phyloP scores from a whole-genome alignment of 35 echinoderm and acorn worm species.

The Apostichopus parvimensis region DNA sequence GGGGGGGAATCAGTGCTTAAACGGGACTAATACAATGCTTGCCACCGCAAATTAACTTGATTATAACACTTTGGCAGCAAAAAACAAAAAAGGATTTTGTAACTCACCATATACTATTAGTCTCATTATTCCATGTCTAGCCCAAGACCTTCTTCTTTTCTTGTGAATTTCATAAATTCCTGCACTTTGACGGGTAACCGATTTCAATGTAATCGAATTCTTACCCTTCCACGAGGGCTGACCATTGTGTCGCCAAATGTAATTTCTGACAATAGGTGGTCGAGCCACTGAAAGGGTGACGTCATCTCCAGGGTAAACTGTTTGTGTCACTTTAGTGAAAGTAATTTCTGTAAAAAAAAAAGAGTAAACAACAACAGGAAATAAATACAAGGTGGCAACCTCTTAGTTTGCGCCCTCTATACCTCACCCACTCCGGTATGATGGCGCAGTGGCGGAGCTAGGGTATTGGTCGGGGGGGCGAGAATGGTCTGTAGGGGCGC shows the following conservation, averaged over 20 bases:
- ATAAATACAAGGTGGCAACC: too few species aligned
- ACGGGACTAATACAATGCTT: too few species aligned
- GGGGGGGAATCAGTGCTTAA: too few species aligned
- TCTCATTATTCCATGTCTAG: not conserved
- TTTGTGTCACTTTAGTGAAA: not conserved
- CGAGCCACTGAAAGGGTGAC: not conserved
- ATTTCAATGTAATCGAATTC: not conserved
- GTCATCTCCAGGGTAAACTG: not conserved
- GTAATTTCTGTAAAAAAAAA: not conserved
- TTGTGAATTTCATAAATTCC: not conserved
- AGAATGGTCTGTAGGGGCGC: too few species aligned
- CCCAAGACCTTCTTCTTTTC: not conserved
- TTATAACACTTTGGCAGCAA: too few species aligned
- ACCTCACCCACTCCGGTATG: too few species aligned
- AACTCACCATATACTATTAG: not conserved
- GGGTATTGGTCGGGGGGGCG: too few species aligned
- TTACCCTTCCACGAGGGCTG: not conserved
- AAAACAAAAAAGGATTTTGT: not conserved
- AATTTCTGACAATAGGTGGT: not conserved
- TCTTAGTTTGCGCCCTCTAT: too few species aligned
- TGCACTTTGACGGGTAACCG: not conserved
- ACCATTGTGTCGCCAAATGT: not conserved
- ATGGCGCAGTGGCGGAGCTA: too few species aligned
- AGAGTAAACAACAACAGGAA: not conserved
- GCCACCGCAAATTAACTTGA: too few species aligned